Conservation (phyloP, 1,140 invertebrate genomes). For the Danaus melanippus region DNA sequence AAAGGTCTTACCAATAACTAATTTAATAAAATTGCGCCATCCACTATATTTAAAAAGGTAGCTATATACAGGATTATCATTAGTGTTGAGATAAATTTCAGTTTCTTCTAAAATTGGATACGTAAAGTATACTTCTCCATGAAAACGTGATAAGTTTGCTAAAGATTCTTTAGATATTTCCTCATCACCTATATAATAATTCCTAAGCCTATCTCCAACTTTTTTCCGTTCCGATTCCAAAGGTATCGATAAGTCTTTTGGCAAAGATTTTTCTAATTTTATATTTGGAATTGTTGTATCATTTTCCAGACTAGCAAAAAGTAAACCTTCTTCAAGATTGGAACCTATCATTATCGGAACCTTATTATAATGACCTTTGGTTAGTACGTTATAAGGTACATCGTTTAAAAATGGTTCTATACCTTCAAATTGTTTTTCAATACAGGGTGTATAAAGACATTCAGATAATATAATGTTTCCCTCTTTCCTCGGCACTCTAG, state of each 20-base stretch:
- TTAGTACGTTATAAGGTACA: constrained; percentile 33
- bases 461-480: constrained; percentile 38
- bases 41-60: constrained; percentile 47
- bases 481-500: constrained; percentile 36
- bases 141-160: constrained; percentile 30
- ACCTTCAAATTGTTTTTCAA: constrained; percentile 42
- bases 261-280: constrained; percentile 33
- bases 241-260: constrained; percentile 38
- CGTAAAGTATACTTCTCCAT: constrained; percentile 41
- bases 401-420: constrained; percentile 50
- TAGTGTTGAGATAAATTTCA: constrained; percentile 35
- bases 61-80: constrained; percentile 41
- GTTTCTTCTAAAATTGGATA: constrained; percentile 37
- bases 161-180: constrained; percentile 22
- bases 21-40: constrained; percentile 37
- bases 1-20: constrained; percentile 13
- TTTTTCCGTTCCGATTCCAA: constrained; percentile 20
- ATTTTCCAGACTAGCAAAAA: constrained; percentile 38
- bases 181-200: constrained; percentile 34
- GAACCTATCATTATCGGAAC: constrained; percentile 49
- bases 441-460: constrained; percentile 41
- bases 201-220: constrained; percentile 23
- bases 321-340: constrained; percentile 43
- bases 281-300: constrained; percentile 32
- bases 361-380: constrained; percentile 43